Percentiles rank a stretch among this genome's conserved stretches.
Evolutionary conservation across 2,888 invertebrate genomes (phyloP).

Genomic region (Blomia tropicalis): DNA sequence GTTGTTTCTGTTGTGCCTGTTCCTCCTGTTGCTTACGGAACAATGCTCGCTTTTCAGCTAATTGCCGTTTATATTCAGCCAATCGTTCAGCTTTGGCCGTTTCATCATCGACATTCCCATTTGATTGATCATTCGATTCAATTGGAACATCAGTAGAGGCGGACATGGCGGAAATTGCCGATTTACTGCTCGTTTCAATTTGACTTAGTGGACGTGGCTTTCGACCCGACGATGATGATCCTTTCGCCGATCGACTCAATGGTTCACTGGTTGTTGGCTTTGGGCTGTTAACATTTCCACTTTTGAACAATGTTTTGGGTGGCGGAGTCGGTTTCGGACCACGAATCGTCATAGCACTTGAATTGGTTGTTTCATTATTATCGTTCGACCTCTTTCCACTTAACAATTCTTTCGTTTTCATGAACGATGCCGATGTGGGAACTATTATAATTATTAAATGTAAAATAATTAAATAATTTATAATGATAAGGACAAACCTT

Average conservation of each 20-base stretch:
- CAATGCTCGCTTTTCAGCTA: slow-evolving; percentile 6
- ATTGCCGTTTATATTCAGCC: slow-evolving; percentile 7
- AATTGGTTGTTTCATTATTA: neutral
- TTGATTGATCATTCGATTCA: neutral
- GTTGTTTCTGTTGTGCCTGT: neutral
- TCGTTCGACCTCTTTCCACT: neutral
- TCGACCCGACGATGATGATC: neutral
- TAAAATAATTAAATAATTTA: neutral
- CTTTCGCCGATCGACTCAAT: neutral
- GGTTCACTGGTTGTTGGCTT: neutral
- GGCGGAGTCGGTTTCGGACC: neutral
- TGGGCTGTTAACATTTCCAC: neutral
- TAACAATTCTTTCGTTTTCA: neutral
- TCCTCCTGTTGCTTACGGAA: slow-evolving; percentile 7
- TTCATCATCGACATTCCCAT: neutral
- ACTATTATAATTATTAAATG: too few relatives aligned
- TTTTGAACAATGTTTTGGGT: slow-evolving; percentile 12
- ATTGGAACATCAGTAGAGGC: neutral
- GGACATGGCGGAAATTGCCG: neutral
- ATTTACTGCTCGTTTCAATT: slow-evolving; percentile 1
- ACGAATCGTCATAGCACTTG: neutral
- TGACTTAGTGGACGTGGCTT: slow-evolving; percentile 17
- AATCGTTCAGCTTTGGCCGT: neutral
- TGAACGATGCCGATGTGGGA: slow-evolving; percentile 4
- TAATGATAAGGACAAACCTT: neutral